phyloP scores from a whole-genome alignment of 2,113 vertebrate genomes.

The Thamnaconus septentrionalis region DNA sequence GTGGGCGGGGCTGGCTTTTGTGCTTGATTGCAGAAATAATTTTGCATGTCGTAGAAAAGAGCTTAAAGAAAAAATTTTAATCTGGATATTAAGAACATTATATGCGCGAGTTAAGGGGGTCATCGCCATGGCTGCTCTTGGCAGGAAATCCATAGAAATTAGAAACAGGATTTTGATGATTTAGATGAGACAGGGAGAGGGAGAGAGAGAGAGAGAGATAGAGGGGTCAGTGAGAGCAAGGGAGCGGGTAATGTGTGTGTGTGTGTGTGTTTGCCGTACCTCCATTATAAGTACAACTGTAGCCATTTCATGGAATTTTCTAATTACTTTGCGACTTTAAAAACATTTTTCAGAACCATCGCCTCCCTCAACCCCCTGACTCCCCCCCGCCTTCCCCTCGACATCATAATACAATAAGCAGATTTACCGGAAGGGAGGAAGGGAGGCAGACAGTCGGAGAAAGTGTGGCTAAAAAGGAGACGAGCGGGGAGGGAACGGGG shows the following conservation, averaged over 20 bases:
- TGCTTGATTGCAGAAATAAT: conserved; percentile 77
- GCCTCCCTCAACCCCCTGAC: background rate
- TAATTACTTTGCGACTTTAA: conserved; percentile 69
- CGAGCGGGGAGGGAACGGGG: conserved; percentile 33
- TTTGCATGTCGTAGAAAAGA: conserved; percentile 75
- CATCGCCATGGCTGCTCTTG: conserved; percentile 60
- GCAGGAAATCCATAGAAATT: conserved; percentile 77
- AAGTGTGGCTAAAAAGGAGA: conserved; percentile 14
- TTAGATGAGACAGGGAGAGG: conserved; percentile 38
- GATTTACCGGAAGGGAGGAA: conserved; percentile 53
- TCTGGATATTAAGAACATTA: conserved; percentile 82
- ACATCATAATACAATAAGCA: conserved; percentile 66
- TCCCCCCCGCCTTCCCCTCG: too few relatives aligned
- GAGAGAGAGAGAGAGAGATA: conserved; percentile 2
- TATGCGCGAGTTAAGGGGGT: conserved; percentile 74
- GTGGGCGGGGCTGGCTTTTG: conserved; percentile 39
- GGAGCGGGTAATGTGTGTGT: conserved; percentile 51
- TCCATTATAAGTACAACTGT: conserved; percentile 34
- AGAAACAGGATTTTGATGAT: conserved; percentile 77
- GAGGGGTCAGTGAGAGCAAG: background rate
- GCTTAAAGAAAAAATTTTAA: conserved; percentile 77
- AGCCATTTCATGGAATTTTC: conserved; percentile 56
- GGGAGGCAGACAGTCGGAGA: conserved; percentile 14
- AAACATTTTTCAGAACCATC: conserved; percentile 58
- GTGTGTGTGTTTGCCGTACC: conserved; percentile 30